Evolutionary conservation across 2,113 vertebrate genomes (phyloP), one percentile per base, ranked within the genome.

Genomic region (Heloderma charlesbogerti): DNA sequence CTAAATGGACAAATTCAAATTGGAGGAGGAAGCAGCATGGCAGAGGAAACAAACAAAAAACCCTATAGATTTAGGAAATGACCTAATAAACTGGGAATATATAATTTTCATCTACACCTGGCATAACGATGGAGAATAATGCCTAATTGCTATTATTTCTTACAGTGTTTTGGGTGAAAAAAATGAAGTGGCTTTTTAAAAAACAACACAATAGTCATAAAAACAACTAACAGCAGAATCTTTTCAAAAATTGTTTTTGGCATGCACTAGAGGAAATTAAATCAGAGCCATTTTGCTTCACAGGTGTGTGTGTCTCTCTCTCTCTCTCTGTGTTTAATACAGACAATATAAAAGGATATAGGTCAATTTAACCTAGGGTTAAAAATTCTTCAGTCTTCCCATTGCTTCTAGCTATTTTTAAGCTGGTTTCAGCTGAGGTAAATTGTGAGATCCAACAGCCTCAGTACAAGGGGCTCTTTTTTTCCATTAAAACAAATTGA

Each of bases 91-190:
- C 83, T 34, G 78, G 84, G 93, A 89, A 60, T 69, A 72, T 71
- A 85, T 88, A 72, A 93, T 91, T 90, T 75, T 86, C 66, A 54
- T 75, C 84, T 34, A 89, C 80, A 87, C 78, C 94, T 93, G 92
- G 94, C 91, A 90, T n/a, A 92, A 92, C 82, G 20, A 88, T 90
- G 82, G 85, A 86, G 94, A 87, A 89, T 40, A 92, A 85, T 77
- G 71, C 88, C 88, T 88, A 51, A 90, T 69, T 91, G 93, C 87
- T 91, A 34, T 93, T 37, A 90, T 74, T 96, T 94, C 87, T 92
- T 54, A 48, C 37, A 71, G 51, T 54, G 77, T 95, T 95, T 92
- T 88, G 74, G 25, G 92, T 77, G 87, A 31, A 91, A 81, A 88
- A 93, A 75, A 20, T 87, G 86, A 84, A 15, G 1, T 40, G 57